Percentiles rank a stretch among this genome's conserved stretches.
Conservation (phyloP, 2,888 invertebrate species). For the Drosophila incognita region DNA sequence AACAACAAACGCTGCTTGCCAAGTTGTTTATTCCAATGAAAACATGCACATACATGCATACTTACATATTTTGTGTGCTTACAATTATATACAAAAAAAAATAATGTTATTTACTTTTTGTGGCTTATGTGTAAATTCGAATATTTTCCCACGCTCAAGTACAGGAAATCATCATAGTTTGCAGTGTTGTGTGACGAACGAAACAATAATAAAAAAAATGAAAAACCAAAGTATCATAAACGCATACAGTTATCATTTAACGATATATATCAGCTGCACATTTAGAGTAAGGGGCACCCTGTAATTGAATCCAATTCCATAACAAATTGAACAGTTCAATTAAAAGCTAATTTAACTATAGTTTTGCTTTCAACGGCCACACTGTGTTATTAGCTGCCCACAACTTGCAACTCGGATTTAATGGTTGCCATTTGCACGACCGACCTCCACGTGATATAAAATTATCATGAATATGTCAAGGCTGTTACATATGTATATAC, state of each 20-base stretch:
- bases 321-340: slow-evolving; percentile 38
- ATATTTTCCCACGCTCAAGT: slow-evolving; percentile 39
- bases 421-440: slow-evolving; percentile 14
- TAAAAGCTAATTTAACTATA: slow-evolving; percentile 46
- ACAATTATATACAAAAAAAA: slow-evolving; percentile 7
- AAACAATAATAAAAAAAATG: not conserved
- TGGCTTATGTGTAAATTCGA: slow-evolving; percentile 6
- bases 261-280: not conserved
- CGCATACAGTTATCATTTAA: not conserved
- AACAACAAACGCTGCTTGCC: slow-evolving; percentile 29
- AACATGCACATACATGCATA: slow-evolving; percentile 17
- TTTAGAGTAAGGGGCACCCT: slow-evolving; percentile 11
- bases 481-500: slow-evolving; percentile 23
- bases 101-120: slow-evolving; percentile 14
- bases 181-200: slow-evolving; percentile 15
- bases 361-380: slow-evolving; percentile 16
- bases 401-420: slow-evolving; percentile 16
- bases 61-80: slow-evolving; percentile 3
- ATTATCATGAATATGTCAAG: slow-evolving; percentile 35
- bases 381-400: slow-evolving; percentile 17
- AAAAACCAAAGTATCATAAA: not conserved
- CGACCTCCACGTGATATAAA: slow-evolving; percentile 26
- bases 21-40: slow-evolving; percentile 30
- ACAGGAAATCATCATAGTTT: not conserved
- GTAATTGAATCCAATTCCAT: slow-evolving; percentile 8